A percentile compares a stretch with the other conserved stretches of the same genome.
These are phyloP conservation scores for Ostrea edulis DNA, from an alignment of 1,140 invertebrate genomes.

Conservation along the genomic window DNA sequence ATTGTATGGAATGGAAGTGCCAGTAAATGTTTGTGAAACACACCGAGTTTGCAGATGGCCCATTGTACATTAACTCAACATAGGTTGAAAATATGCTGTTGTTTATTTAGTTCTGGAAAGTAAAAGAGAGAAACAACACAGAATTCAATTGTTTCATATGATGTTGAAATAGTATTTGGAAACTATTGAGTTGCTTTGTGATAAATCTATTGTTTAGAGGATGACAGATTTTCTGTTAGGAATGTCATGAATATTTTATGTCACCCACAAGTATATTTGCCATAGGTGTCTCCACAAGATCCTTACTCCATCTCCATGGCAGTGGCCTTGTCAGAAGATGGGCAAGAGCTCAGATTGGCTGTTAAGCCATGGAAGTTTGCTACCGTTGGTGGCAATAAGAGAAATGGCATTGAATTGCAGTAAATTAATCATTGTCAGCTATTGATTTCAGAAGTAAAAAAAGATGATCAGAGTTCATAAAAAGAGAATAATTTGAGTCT, in stretches of 20 bases:
- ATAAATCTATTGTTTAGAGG: neutral
- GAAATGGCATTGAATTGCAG: neutral
- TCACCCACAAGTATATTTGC: neutral
- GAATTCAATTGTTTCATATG: neutral
- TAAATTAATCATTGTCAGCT: constrained; percentile 12
- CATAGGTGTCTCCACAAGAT: neutral
- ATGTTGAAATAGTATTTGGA: neutral
- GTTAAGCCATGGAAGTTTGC: constrained; percentile 8
- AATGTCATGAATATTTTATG: neutral
- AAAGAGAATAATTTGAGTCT: constrained; percentile 8
- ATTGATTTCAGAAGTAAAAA: neutral
- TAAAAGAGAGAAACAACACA: neutral
- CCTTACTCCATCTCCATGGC: neutral
- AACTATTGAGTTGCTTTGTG: neutral
- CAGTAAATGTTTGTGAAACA: constrained; percentile 3
- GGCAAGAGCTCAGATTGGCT: neutral
- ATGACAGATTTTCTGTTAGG: neutral
- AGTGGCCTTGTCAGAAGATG: neutral
- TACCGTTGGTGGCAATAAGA: neutral
- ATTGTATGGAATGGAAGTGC: neutral
- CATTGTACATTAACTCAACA: neutral
- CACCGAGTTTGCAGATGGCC: neutral
- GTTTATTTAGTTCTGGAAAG: neutral
- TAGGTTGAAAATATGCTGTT: neutral
- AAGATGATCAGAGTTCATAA: constrained; percentile 9